phyloP scores from a whole-genome alignment of 1,140 invertebrate species.

The Nixonia krombeini region DNA sequence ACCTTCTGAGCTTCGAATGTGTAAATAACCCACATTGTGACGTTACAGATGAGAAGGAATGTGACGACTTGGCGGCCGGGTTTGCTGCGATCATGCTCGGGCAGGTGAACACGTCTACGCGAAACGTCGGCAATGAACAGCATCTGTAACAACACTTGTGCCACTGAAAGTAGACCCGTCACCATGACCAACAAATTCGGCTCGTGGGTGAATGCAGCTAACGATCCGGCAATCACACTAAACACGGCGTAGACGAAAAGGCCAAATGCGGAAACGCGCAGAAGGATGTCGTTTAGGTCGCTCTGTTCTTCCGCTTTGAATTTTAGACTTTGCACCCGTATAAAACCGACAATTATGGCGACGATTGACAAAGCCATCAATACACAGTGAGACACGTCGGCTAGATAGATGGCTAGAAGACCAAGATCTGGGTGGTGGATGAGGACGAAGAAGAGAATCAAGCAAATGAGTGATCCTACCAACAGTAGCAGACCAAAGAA shows the following conservation, averaged over 20 bases:
- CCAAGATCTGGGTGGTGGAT: constrained; percentile 86
- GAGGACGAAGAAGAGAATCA: constrained; percentile 95
- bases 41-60: constrained; percentile 94
- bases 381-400: constrained; percentile 90
- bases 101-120: constrained; percentile 88
- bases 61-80: constrained; percentile 96
- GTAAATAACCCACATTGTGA: constrained; percentile 95
- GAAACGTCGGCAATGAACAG: constrained; percentile 96
- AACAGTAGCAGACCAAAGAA: constrained; percentile 92
- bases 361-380: constrained; percentile 89
- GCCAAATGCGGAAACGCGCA: constrained; percentile 92
- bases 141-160: constrained; percentile 92
- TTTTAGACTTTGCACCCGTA: constrained; percentile 85
- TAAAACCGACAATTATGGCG: constrained; percentile 91
- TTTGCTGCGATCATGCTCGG: constrained; percentile 92
- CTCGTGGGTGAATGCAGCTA: constrained; percentile 86
- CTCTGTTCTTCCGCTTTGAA: constrained; percentile 91
- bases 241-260: constrained; percentile 94
- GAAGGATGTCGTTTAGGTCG: constrained; percentile 90
- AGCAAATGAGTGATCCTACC: constrained; percentile 91
- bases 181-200: constrained; percentile 92
- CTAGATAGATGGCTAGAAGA: constrained; percentile 88
- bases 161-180: constrained; percentile 86
- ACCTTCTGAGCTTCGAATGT: constrained; percentile 97
- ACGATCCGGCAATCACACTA: constrained; percentile 90